Conservation (phyloP, 2,113 vertebrate species). For the Labrus mixtus region DNA sequence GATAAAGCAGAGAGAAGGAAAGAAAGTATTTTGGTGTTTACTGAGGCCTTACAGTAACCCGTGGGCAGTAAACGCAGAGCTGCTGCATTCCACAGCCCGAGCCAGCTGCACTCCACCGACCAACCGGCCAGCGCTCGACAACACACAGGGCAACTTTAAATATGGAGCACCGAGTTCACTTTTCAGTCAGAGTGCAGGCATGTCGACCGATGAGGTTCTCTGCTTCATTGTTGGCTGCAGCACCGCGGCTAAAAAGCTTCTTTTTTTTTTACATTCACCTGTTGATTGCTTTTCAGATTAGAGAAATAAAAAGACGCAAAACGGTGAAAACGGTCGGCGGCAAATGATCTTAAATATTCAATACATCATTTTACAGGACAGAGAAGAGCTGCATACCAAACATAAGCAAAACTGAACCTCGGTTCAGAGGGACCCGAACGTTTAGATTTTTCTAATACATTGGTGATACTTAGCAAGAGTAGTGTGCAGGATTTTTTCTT, state of each 20-base stretch:
- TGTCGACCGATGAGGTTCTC: background rate
- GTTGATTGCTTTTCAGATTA: no score
- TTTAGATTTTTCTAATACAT: no score
- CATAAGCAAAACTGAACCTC: background rate
- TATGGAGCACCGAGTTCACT: slow-evolving; percentile 14
- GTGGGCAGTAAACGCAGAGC: slow-evolving; percentile 58
- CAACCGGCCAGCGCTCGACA: slow-evolving; percentile 20
- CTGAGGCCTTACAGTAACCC: slow-evolving; percentile 53
- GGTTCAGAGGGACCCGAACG: no score
- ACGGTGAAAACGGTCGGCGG: no score
- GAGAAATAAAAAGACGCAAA: no score
- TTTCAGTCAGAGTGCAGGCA: background rate
- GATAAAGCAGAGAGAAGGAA: slow-evolving; percentile 43
- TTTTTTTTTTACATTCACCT: no score
- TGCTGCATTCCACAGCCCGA: slow-evolving; percentile 43
- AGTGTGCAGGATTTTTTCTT: no score
- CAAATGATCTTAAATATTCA: no score
- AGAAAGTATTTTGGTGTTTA: slow-evolving; percentile 66
- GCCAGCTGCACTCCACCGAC: slow-evolving; percentile 44
- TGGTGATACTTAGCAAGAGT: no score
- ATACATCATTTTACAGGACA: no score
- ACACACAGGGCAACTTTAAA: slow-evolving; percentile 39
- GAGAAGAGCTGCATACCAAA: background rate
- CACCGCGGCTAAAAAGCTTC: background rate
- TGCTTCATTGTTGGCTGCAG: background rate